Evolutionary conservation across 2,888 invertebrate genomes (phyloP).

Genomic region (Dorcus hopei): DNA sequence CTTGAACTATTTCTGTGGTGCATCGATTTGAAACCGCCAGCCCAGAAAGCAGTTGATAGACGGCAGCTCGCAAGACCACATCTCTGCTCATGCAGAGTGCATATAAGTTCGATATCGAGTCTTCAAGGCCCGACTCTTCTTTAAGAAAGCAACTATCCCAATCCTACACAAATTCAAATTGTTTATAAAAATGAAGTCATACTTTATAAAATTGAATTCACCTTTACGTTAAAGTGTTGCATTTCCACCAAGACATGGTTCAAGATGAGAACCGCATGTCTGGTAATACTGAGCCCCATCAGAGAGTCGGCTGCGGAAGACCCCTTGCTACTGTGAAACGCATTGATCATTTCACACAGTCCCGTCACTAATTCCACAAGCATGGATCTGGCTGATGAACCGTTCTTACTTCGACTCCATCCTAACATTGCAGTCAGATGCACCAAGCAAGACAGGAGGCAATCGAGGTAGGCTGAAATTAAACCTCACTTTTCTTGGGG

Average conservation of each 20-base stretch:
- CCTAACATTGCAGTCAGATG: constrained; percentile 51
- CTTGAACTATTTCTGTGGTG: constrained; percentile 39
- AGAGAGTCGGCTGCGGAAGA: constrained; percentile 52
- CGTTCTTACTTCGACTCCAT: constrained; percentile 46
- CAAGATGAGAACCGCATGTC: constrained; percentile 53
- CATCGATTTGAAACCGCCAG: constrained; percentile 43
- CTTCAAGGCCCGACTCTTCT: constrained; percentile 32
- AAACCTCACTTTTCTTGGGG: constrained; percentile 3
- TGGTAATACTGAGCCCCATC: constrained; percentile 57
- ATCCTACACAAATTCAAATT: constrained; percentile 23
- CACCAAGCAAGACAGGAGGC: constrained; percentile 51
- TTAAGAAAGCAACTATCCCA: constrained; percentile 45
- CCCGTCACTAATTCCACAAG: constrained; percentile 47
- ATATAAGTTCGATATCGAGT: constrained; percentile 43
- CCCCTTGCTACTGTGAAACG: constrained; percentile 53
- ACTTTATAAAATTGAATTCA: constrained; percentile 23
- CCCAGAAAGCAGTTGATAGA: constrained; percentile 53
- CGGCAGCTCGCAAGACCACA: constrained; percentile 53
- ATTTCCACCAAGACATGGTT: constrained; percentile 55
- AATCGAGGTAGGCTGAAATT: constrained; percentile 52
- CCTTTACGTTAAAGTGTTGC: constrained; percentile 48
- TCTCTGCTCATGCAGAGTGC: constrained; percentile 53
- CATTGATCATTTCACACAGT: constrained; percentile 52
- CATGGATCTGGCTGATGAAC: constrained; percentile 31
- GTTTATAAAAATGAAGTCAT: background rate